Evolutionary conservation across 2,888 invertebrate genomes (phyloP), one percentile per base, ranked within the genome.

Genomic region (Tineola bisselliella): DNA sequence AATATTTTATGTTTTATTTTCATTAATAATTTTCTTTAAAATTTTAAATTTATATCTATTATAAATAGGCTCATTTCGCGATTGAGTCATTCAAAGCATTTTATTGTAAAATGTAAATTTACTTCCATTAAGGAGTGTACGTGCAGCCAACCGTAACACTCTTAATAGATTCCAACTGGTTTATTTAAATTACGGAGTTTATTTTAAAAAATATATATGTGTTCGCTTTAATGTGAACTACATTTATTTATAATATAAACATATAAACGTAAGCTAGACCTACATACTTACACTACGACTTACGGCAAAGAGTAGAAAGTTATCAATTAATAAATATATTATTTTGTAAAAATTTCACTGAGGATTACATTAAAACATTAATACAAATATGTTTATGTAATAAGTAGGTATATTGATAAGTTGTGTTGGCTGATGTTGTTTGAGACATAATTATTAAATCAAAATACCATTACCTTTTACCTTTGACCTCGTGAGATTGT

Each of bases 41-140:
- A 3, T 38, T 12, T n/a, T 12, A 6, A 38, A 10, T 38, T 38
- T 38, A 10, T 6, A 3, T 38, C 38, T 38, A 10, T 6, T n/a
- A 12, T 38, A 48, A 48, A 18, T 18, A 38, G 10, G n/a, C 10
- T 38, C n/a, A 38, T 38, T 38, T 38, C n/a, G 38, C 38, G 38
- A 58, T 17, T 58, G 58, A 58, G 10, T 58, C 58, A 58, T 58
- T n/a, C 58, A 58, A 13, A 33, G 15, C 33, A 33, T 56, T 25
- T 56, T 56, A 56, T 58, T 58, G 33, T 58, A 33, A 58, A 58
- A 58, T 58, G 58, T 33, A 58, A 58, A 58, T 58, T 58, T 33
- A 30, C 25, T 17, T 17, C 17, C 31, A 58, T 17, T 31, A 19
- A 15, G 31, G 33, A 11, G 33, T 58, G 58, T 58, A 10, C 25